Percentiles rank a stretch among this genome's conserved stretches.
These are phyloP conservation scores for Alca torda DNA, from an alignment of 2,797 vertebrate genomes.

Conservation along the genomic window DNA sequence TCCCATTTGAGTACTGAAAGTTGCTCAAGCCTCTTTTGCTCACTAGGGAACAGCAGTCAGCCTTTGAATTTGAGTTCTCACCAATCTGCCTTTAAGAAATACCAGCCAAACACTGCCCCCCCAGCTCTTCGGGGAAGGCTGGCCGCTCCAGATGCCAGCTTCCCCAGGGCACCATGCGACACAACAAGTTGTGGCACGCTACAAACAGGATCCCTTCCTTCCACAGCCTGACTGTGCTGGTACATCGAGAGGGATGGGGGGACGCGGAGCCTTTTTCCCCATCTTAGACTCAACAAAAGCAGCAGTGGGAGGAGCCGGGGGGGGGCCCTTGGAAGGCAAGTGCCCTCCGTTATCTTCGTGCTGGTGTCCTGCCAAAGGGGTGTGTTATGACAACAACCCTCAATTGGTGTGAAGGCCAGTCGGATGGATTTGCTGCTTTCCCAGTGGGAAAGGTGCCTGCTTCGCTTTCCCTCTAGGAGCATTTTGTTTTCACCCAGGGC, in stretches of 20 bases:
- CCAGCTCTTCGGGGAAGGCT: not conserved
- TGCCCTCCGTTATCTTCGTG: not conserved
- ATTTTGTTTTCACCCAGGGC: not conserved
- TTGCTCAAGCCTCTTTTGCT: not conserved
- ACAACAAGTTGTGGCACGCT: not conserved
- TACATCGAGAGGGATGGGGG: not conserved
- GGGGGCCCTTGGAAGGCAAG: not conserved
- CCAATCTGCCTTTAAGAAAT: not conserved
- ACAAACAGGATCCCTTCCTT: not conserved
- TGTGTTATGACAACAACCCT: not conserved
- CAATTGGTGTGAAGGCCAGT: not conserved
- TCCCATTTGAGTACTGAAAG: not conserved
- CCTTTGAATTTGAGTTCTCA: not conserved
- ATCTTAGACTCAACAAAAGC: not conserved
- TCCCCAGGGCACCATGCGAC: not conserved
- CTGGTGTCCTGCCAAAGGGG: conserved; percentile 7
- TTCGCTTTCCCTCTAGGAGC: not conserved
- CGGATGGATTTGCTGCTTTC: not conserved
- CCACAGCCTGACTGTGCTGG: not conserved
- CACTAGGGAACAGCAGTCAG: not conserved
- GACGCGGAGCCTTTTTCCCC: not conserved
- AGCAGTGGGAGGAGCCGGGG: not conserved
- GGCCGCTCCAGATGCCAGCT: not conserved
- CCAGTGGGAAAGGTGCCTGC: not conserved
- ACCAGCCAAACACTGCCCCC: not conserved